Percentiles rank a stretch among this genome's conserved stretches.
These are phyloP conservation scores for Lasius fuliginosus DNA, from an alignment of 2,888 invertebrate species.

Conservation along the genomic window DNA sequence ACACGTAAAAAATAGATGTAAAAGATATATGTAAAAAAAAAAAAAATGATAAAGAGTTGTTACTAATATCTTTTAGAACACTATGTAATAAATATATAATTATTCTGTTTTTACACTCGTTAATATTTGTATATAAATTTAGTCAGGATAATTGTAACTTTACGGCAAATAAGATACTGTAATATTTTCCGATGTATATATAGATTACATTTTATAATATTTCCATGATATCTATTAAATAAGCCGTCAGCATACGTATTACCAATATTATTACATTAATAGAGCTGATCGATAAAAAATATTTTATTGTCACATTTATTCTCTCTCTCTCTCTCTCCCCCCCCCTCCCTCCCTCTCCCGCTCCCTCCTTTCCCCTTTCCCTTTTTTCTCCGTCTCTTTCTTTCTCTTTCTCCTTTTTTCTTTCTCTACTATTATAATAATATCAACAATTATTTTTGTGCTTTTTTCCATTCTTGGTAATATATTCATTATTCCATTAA, in stretches of 20 bases:
- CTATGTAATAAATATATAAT: neutral
- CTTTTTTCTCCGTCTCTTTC: neutral
- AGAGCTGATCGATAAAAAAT: neutral
- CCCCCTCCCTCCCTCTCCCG: neutral
- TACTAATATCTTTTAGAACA: neutral
- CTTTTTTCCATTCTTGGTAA: neutral
- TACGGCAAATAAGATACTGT: neutral
- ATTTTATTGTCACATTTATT: conserved; percentile 3
- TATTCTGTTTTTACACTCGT: neutral
- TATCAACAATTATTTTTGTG: neutral
- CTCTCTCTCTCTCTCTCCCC: neutral
- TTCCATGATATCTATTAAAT: neutral
- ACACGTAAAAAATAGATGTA: no score
- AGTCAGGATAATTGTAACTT: neutral
- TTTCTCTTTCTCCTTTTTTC: neutral
- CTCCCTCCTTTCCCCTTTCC: neutral
- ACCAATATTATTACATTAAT: neutral
- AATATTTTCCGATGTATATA: neutral
- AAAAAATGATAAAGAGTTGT: neutral
- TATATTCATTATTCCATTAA: neutral
- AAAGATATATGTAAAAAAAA: neutral
- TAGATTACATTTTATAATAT: neutral
- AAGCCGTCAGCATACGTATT: neutral
- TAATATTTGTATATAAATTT: conserved; percentile 5
- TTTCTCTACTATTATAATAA: neutral